Evolutionary conservation across 2,888 invertebrate species (phyloP).

Genomic region (Helicoverpa assulta): DNA sequence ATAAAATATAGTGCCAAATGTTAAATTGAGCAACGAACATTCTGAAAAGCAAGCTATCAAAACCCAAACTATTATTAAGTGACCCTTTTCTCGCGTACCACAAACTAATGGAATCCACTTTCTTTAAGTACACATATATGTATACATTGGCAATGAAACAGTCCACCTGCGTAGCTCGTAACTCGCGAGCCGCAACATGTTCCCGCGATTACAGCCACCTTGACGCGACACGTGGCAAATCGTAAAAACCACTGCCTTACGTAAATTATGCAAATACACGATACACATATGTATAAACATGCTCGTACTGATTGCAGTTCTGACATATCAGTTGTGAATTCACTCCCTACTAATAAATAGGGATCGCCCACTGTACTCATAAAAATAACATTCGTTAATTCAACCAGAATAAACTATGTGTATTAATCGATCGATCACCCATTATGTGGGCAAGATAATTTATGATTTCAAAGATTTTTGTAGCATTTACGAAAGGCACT

Average conservation of each 20-base stretch:
- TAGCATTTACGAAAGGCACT: too few relatives aligned
- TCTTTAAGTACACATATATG: too few relatives aligned
- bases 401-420: neutral
- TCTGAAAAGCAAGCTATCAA: too few relatives aligned
- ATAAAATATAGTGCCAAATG: too few relatives aligned
- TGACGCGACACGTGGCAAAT: slow-evolving; percentile 44
- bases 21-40: too few relatives aligned
- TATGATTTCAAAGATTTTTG: too few relatives aligned
- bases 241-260: slow-evolving; percentile 25
- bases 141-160: slow-evolving; percentile 19
- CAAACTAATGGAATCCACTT: slow-evolving; percentile 9
- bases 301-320: too few relatives aligned
- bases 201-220: slow-evolving; percentile 20
- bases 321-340: too few relatives aligned
- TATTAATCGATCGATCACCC: neutral
- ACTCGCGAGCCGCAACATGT: slow-evolving; percentile 30
- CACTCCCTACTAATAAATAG: too few relatives aligned
- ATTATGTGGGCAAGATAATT: neutral
- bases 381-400: neutral
- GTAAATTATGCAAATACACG: slow-evolving; percentile 14
- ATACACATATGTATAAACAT: neutral
- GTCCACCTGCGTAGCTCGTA: slow-evolving; percentile 30
- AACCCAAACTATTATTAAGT: too few relatives aligned
- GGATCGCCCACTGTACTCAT: too few relatives aligned
- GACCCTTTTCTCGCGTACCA: neutral